These are phyloP conservation scores for Corythoichthys intestinalis DNA, from an alignment of 2,113 vertebrate species.

Conservation along the genomic window DNA sequence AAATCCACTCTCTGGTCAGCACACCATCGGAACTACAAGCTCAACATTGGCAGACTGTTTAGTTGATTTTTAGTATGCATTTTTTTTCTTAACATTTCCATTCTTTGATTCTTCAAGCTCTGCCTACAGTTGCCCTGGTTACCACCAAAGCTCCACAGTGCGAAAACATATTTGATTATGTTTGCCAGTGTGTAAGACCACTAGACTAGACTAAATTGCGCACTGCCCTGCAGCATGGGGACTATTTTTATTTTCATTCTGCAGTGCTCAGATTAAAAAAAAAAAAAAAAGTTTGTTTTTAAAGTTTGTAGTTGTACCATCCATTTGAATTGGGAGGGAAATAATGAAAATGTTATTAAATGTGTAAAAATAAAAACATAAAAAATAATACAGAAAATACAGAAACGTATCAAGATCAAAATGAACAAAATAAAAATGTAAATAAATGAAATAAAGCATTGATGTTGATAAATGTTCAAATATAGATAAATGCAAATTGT, in stretches of 20 bases:
- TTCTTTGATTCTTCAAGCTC: background rate
- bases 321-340: background rate
- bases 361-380: too few relatives aligned
- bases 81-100: background rate
- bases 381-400: too few relatives aligned
- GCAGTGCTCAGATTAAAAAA: background rate
- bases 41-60: background rate
- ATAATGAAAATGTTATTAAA: background rate
- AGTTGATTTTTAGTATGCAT: background rate
- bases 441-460: too few relatives aligned
- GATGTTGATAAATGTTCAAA: too few relatives aligned
- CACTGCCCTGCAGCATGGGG: background rate
- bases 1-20: background rate
- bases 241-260: background rate
- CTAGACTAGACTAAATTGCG: background rate
- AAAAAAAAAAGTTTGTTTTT: background rate
- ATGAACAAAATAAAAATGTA: background rate
- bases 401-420: too few relatives aligned
- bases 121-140: constrained; percentile 5
- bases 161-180: background rate
- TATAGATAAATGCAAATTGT: too few relatives aligned
- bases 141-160: background rate
- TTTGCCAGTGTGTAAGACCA: constrained; percentile 7
- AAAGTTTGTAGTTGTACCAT: background rate
- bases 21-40: background rate